A percentile compares a stretch with the other conserved stretches of the same genome.
Conservation (phyloP, 2,113 vertebrate genomes). For the Syrrhaptes paradoxus region DNA sequence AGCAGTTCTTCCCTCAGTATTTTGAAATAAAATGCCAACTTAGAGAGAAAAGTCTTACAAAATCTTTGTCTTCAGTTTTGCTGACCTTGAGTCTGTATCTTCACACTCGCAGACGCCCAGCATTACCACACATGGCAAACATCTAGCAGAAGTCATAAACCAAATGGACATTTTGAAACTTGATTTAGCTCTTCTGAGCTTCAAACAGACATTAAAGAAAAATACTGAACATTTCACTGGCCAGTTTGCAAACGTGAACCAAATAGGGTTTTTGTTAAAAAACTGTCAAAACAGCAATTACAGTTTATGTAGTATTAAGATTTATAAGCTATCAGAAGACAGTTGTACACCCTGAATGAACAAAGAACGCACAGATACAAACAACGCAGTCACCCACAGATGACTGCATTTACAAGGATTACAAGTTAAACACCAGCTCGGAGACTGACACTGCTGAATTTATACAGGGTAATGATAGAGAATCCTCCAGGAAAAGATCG, state of each 20-base stretch:
- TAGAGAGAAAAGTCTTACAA: background rate
- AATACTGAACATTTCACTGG: background rate
- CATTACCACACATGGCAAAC: background rate
- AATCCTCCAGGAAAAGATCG: background rate
- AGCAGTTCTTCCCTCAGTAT: background rate
- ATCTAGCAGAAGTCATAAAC: background rate
- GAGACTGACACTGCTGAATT: too few relatives aligned
- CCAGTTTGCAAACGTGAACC: background rate
- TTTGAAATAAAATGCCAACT: conserved; percentile 14
- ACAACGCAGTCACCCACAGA: background rate
- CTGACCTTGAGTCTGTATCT: background rate
- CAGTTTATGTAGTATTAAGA: background rate
- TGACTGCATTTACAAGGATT: background rate
- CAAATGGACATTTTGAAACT: background rate
- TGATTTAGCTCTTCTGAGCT: background rate
- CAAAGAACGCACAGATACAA: background rate
- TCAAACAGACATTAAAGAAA: background rate
- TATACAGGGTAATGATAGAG: accelerated
- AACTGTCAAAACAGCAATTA: background rate
- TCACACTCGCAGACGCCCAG: background rate
- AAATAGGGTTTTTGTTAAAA: background rate
- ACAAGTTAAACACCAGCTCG: background rate
- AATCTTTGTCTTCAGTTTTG: background rate
- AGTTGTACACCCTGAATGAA: background rate
- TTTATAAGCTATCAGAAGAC: background rate